These are phyloP conservation scores for Rhipidura dahli DNA, from an alignment of 2,113 vertebrate genomes.

Conservation along the genomic window DNA sequence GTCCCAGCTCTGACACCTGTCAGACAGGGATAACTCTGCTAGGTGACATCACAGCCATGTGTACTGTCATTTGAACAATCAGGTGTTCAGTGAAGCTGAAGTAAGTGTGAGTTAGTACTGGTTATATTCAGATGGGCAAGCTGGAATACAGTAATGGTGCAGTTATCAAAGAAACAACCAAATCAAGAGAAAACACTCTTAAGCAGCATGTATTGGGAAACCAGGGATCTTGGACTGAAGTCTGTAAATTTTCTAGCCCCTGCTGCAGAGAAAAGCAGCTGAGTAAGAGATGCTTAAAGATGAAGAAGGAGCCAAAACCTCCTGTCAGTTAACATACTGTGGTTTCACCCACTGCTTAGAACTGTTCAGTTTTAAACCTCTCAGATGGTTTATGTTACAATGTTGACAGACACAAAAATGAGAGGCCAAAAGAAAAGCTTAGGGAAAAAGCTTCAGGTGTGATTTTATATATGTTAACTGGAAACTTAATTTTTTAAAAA, in stretches of 20 bases:
- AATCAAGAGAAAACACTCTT: not conserved
- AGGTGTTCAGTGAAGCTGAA: not conserved
- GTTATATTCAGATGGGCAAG: not conserved
- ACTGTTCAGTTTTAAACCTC: not conserved
- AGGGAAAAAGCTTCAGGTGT: not conserved
- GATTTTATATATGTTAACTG: not conserved
- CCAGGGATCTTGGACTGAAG: not conserved
- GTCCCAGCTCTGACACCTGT: not conserved
- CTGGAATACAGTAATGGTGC: not conserved
- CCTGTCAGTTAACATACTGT: not conserved
- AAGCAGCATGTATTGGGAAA: not conserved
- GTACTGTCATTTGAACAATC: not conserved
- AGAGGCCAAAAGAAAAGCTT: not conserved
- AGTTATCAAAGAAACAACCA: not conserved
- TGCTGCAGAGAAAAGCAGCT: not conserved
- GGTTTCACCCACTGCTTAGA: slow-evolving; percentile 19
- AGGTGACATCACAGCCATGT: accelerated
- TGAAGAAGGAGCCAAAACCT: slow-evolving; percentile 11
- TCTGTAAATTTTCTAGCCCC: not conserved
- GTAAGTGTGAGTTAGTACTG: not conserved
- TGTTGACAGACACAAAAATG: slow-evolving; percentile 20
- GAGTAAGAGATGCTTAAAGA: not conserved
- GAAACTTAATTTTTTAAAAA: not conserved
- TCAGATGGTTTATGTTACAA: not conserved
- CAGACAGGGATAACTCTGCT: not conserved